phyloP scores from a whole-genome alignment of 2,797 vertebrate genomes.

The Psittacula derbiana region DNA sequence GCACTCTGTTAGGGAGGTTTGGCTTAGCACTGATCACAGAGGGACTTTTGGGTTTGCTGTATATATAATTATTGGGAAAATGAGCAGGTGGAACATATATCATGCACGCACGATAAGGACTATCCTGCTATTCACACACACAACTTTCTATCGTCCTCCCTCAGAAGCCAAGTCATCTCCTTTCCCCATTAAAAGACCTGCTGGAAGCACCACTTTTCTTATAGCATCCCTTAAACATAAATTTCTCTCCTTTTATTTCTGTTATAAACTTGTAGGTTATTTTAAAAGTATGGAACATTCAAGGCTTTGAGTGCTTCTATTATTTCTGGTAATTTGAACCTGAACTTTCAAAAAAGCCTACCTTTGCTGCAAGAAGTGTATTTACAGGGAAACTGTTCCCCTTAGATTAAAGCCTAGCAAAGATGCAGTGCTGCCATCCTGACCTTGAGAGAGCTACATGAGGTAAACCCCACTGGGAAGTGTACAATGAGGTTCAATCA shows the following conservation, averaged over 20 bases:
- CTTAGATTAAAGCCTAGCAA: background rate
- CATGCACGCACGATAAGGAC: background rate
- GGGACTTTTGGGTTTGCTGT: background rate
- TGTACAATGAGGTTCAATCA: rapidly evolving
- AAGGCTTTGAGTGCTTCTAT: background rate
- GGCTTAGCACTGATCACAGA: background rate
- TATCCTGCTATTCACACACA: background rate
- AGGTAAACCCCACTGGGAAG: background rate
- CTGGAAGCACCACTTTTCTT: background rate
- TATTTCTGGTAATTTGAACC: background rate
- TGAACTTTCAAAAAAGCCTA: background rate
- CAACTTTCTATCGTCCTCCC: background rate
- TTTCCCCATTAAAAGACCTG: background rate
- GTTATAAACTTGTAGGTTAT: background rate
- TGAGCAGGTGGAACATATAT: background rate
- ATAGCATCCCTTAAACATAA: background rate
- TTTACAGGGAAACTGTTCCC: background rate
- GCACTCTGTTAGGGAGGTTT: background rate
- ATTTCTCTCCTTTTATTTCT: background rate
- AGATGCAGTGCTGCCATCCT: background rate
- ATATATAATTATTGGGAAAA: conserved; percentile 6
- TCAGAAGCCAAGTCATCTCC: background rate
- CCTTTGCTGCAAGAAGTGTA: background rate
- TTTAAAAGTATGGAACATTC: background rate
- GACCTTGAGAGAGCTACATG: background rate